phyloP scores from a whole-genome alignment of 2,888 invertebrate species.

The Tachina fera region DNA sequence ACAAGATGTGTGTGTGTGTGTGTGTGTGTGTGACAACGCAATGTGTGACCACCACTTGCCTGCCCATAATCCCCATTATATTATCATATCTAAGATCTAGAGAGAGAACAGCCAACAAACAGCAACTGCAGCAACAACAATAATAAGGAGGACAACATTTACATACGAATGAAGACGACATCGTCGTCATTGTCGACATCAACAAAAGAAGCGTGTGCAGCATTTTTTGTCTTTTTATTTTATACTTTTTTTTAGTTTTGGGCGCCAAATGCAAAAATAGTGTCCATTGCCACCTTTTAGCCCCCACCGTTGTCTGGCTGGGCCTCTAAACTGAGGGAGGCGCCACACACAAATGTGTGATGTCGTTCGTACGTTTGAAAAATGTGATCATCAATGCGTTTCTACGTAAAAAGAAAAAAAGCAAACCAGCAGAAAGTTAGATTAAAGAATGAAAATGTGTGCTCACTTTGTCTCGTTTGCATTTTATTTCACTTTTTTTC shows the following conservation, averaged over 20 bases:
- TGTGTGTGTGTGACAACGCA: conserved; percentile 57
- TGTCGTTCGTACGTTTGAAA: conserved; percentile 65
- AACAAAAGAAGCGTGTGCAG: conserved; percentile 64
- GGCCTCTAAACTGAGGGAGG: conserved; percentile 68
- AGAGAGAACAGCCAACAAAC: conserved; percentile 41
- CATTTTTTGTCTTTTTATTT: conserved; percentile 22
- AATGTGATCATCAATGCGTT: conserved; percentile 71
- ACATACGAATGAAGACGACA: conserved; percentile 63
- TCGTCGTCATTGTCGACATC: conserved; percentile 56
- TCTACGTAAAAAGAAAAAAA: conserved; percentile 31
- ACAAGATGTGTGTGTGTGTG: conserved; percentile 14
- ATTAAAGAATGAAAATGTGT: conserved; percentile 66
- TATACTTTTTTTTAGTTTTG: conserved; percentile 61
- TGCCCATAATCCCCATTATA: conserved; percentile 63
- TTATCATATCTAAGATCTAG: conserved; percentile 70
- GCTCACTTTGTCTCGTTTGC: conserved; percentile 56
- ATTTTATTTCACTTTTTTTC: conserved; percentile 17
- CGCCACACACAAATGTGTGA: conserved; percentile 67
- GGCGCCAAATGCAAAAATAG: conserved; percentile 77
- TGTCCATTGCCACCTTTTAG: conserved; percentile 70
- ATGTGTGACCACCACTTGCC: conserved; percentile 71
- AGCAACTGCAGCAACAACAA: conserved; percentile 49
- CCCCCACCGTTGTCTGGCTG: conserved; percentile 74
- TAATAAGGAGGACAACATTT: conserved; percentile 64
- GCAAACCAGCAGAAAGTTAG: conserved; percentile 32